Conservation (phyloP, 1,140 invertebrate species). For the Akabosia matsudoensis region DNA sequence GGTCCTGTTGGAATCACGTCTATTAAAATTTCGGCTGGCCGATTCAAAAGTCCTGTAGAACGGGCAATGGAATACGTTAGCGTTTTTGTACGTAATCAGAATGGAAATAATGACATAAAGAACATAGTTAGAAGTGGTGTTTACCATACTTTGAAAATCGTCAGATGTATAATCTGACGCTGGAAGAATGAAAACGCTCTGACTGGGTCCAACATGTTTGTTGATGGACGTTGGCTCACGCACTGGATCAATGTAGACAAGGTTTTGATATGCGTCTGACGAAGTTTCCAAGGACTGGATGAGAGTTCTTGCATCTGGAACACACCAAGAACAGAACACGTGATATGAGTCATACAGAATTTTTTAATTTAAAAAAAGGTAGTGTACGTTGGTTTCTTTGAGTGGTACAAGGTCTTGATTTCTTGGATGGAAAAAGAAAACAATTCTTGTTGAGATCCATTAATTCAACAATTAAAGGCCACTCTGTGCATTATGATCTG, state of each 20-base stretch:
- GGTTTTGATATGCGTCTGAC: background rate
- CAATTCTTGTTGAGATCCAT: background rate
- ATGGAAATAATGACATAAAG: no score
- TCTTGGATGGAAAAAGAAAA: background rate
- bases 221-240: background rate
- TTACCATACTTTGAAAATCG: background rate
- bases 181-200: background rate
- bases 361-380: no score
- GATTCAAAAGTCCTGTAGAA: background rate
- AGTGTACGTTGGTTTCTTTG: no score
- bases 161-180: background rate
- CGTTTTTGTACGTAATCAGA: no score
- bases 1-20: background rate
- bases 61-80: background rate
- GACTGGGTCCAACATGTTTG: background rate
- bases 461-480: background rate
- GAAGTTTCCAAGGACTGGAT: background rate
- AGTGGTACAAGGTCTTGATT: background rate
- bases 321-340: background rate
- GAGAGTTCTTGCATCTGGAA: background rate
- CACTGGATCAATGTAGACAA: background rate
- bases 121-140: no score
- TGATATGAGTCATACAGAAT: no score
- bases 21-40: background rate
- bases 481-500: background rate